These are phyloP conservation scores for Plagiodera versicolora DNA, from an alignment of 2,888 invertebrate species.

Conservation along the genomic window DNA sequence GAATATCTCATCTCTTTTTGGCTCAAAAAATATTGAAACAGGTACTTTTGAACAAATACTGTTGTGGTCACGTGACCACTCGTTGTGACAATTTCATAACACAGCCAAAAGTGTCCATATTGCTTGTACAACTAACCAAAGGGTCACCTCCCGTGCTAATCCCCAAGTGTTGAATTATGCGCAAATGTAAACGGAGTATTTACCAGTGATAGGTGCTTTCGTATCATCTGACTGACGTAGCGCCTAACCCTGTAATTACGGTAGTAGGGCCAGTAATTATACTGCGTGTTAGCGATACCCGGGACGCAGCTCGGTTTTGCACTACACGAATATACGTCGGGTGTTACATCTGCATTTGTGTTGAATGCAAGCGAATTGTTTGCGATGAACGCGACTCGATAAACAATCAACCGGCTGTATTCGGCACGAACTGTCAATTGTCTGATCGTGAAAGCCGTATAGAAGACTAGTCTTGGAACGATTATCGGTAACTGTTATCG, in stretches of 20 bases:
- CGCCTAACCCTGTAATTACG: conserved; percentile 50
- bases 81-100: no score
- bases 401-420: no score
- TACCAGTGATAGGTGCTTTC: conserved; percentile 24
- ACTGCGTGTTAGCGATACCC: conserved; percentile 50
- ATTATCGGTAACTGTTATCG: no score
- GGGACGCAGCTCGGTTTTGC: conserved; percentile 43
- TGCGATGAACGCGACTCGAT: neutral
- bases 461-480: no score
- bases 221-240: conserved; percentile 46
- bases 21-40: no score
- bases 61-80: no score
- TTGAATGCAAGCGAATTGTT: conserved; percentile 20
- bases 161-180: conserved; percentile 41
- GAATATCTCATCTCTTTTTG: no score
- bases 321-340: conserved; percentile 39
- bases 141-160: conserved; percentile 9
- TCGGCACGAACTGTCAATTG: no score
- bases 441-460: no score
- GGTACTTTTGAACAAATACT: no score
- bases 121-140: no score
- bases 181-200: conserved; percentile 39
- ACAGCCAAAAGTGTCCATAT: no score
- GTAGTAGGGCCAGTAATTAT: conserved; percentile 45
- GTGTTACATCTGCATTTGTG: conserved; percentile 42